A percentile compares a stretch with the other conserved stretches of the same genome.
Conservation (phyloP, 64 coral and sea anemone genomes). For the Anthopleura sola region DNA sequence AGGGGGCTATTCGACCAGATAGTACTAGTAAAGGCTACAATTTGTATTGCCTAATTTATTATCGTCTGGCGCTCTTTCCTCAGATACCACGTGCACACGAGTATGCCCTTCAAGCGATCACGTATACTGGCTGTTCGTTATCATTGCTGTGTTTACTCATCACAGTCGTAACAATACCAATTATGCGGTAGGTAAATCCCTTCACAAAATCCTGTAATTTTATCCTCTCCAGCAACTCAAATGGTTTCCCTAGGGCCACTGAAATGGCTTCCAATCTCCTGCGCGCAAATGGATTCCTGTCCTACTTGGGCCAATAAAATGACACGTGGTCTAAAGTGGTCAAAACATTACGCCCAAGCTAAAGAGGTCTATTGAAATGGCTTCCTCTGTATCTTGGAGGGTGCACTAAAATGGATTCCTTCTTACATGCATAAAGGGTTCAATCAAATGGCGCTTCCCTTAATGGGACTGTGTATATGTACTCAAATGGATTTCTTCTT, state of each 20-base stretch:
- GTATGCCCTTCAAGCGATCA: conserved; percentile 30
- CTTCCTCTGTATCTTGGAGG: no score
- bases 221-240: not conserved
- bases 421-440: no score
- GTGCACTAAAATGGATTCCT: no score
- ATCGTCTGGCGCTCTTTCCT: not conserved
- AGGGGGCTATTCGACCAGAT: no score
- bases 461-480: no score
- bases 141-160: conserved; percentile 26
- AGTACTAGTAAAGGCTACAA: no score
- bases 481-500: no score
- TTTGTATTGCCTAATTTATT: no score
- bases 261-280: not conserved
- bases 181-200: conserved; percentile 18
- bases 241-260: not conserved
- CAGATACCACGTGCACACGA: conserved; percentile 15
- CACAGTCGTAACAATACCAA: conserved; percentile 22
- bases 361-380: no score
- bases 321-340: no score
- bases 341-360: no score
- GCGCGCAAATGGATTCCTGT: not conserved
- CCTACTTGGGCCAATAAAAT: not conserved
- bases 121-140: conserved; percentile 40
- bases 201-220: not conserved
- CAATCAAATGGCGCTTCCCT: no score